Evolutionary conservation across 2,113 vertebrate genomes (phyloP), one percentile per base, ranked within the genome.

Genomic region (Pelmatolapia mariae): DNA sequence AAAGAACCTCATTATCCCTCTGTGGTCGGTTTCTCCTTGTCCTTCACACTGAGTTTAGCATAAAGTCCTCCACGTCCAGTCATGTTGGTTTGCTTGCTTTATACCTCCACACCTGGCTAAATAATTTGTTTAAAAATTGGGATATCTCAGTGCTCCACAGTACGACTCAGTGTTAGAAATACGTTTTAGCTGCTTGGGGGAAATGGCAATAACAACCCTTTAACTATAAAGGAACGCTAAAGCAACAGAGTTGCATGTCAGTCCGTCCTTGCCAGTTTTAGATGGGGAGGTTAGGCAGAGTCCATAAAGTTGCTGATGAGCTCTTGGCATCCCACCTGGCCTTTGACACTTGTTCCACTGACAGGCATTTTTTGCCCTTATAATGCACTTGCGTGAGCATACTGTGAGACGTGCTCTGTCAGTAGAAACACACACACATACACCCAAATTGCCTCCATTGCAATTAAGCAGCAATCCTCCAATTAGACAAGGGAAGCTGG

Each of bases 401-500:
- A 53, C 61, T 57, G 71, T 19, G 47, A 22, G 10, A 73, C 22
- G 19, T 19, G 54, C 56, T 16, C 56, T 38, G 22, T 11, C 56
- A 57, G 54, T 31, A 22, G 31, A 31, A 54, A 18, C 12, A 54
- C 26, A 79, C 61, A 26, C 56, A 22, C 57, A 43, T 4, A 18
- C 80, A 61, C 36, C 86, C 54, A 89, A 83, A 84, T 71, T 73
- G 81, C 84, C 81, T 84, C 86, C 40, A 66, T 83, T 38, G 80
- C 94, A 94, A 94, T 96, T 95, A 96, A 88, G 82, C 86, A 82
- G 87, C 90, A 85, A 56, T 92, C 94, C 80, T 95, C 95, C 93
- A 96, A 94, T 96, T 96, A 95, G 91, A 94, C 80, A 82, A 84
- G 33, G 78, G 86, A 93, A 92, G 93, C 86, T 89, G 94, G 86